Base-by-base conservation (phyloP, 2,888 invertebrate species). In the Crioceris asparagi region DNA sequence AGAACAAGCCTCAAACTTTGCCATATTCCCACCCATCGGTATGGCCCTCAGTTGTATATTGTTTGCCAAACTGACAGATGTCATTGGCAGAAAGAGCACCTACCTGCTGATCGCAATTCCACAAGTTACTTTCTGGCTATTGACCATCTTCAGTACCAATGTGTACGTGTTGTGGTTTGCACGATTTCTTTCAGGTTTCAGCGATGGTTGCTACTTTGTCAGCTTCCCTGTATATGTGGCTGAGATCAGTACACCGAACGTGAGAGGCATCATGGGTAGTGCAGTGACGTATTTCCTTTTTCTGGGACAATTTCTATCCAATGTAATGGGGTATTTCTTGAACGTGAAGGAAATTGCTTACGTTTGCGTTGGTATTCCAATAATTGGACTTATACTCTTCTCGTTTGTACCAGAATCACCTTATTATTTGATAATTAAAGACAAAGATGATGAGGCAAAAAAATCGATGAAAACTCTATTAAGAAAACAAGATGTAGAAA, bases 391-490 rank as follows among this genome's bases (percentile, higher is more conserved):
- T 17, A 33, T 72, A 11, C 61, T 69, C 12, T 72, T 78, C 56
- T 15, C 59, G 29, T 72, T 72, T 53, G 64, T 79, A 54, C 80
- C 80, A n/a, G 81, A 82, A 64, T 49, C 53, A 7, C 59, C 59
- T 1, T 58, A 58, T 36, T 57, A 45, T 35, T 46, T 46, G 15
- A 34, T 57, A 2, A 55, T 52, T 49, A 52, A 53, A 33, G 48
- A 47, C 1, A 42, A 49, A 17, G 19, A 43, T 6, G 49, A 50
- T 2, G 47, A 53, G 30, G 59, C 60, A 2, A 45, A 44, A 35
- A 38, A 36, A 8, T 48, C 54, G 1, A 41, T 60, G 31, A 47
- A 46, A 29, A 45, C 36, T 35, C 36, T 60, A 5, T 44, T 48
- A 33, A 40, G 54, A 38, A 52, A 44, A 17, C 19, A 43, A 16